These are phyloP conservation scores for Stenoptilia bipunctidactyla DNA, from an alignment of 2,888 invertebrate genomes.

Conservation along the genomic window DNA sequence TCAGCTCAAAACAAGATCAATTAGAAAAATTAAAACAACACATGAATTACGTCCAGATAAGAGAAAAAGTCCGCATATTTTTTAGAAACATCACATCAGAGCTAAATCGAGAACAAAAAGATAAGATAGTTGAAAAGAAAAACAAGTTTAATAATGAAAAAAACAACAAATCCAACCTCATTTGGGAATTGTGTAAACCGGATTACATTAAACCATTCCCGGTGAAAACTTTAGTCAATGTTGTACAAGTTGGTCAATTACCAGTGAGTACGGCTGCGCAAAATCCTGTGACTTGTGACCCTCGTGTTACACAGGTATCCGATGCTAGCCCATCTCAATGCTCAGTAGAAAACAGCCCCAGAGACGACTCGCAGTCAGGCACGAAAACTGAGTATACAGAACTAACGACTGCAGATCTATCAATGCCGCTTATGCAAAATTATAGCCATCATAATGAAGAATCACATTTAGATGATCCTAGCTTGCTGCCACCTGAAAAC, in stretches of 20 bases:
- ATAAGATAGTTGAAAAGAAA: constrained; percentile 20
- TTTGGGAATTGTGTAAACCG: constrained; percentile 66
- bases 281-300: constrained; percentile 58
- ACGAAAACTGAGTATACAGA: constrained; percentile 61
- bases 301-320: constrained; percentile 57
- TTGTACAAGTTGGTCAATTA: constrained; percentile 70
- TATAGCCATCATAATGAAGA: constrained; percentile 36
- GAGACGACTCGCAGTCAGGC: constrained; percentile 39
- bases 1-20: constrained; percentile 15
- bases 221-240: constrained; percentile 56
- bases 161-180: constrained; percentile 14
- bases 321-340: constrained; percentile 57
- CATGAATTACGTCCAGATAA: constrained; percentile 32
- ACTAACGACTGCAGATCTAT: constrained; percentile 54
- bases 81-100: constrained; percentile 39
- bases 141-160: constrained; percentile 2
- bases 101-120: constrained; percentile 24
- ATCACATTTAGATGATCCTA: constrained; percentile 24
- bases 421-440: constrained; percentile 41
- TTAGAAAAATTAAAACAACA: constrained; percentile 27
- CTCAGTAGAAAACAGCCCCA: constrained; percentile 43
- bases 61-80: constrained; percentile 42
- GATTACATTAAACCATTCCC: constrained; percentile 72
- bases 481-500: constrained; percentile 26
- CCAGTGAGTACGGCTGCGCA: constrained; percentile 58